phyloP scores from a whole-genome alignment of 2,113 vertebrate species.

The Cochlearius cochlearius region DNA sequence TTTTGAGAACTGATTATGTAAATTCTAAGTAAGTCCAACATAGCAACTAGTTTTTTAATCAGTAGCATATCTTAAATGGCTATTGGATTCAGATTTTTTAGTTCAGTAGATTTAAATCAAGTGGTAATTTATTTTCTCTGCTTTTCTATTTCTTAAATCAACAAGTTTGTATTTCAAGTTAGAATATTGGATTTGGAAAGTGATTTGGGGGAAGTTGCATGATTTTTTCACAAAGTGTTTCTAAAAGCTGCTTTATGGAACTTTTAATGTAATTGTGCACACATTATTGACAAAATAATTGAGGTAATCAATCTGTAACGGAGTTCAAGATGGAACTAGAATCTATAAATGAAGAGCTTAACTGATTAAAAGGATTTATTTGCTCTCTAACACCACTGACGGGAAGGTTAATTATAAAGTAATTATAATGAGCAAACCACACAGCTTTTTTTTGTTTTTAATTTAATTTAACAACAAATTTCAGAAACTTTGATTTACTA shows the following conservation, averaged over 20 bases:
- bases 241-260: background rate
- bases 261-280: background rate
- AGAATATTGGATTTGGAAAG: background rate
- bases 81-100: background rate
- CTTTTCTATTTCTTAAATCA: background rate
- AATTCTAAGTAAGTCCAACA: background rate
- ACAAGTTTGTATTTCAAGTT: background rate
- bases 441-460: background rate
- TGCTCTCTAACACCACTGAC: background rate
- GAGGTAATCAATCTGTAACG: background rate
- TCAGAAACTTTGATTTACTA: background rate
- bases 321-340: background rate
- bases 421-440: background rate
- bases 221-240: background rate
- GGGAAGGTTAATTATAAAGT: constrained; percentile 30
- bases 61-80: background rate
- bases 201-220: background rate
- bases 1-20: background rate
- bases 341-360: background rate
- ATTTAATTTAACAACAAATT: background rate
- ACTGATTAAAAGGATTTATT: constrained; percentile 4
- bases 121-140: background rate
- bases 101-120: background rate
- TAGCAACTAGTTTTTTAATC: background rate
- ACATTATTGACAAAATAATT: constrained; percentile 30